A percentile compares a stretch with the other conserved stretches of the same genome.
Evolutionary conservation across 2,113 vertebrate genomes (phyloP).

Genomic region (Ancistrus triradiatus): DNA sequence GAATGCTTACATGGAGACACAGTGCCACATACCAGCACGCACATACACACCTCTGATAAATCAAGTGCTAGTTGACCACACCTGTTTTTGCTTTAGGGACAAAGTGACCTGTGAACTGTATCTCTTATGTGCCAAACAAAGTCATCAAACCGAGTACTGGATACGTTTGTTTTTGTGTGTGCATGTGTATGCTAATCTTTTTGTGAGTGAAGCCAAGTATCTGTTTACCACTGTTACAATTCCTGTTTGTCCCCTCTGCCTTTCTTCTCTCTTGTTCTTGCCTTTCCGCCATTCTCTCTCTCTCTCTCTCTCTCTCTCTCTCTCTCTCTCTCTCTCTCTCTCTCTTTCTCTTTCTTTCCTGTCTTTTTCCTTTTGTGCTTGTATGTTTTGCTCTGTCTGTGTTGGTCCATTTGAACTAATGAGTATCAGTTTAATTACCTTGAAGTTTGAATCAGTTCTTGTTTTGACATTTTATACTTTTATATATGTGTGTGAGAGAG

Average conservation of each 20-base stretch:
- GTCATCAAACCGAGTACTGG: conserved; percentile 31
- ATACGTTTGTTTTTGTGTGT: conserved; percentile 38
- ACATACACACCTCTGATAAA: conserved; percentile 19
- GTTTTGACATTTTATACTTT: too few relatives aligned
- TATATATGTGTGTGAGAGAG: background rate
- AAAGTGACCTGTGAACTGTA: conserved; percentile 29
- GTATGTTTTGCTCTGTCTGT: too few relatives aligned
- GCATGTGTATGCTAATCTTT: conserved; percentile 53
- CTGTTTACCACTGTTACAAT: conserved; percentile 62
- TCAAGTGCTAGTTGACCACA: conserved; percentile 9
- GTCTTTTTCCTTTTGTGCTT: too few relatives aligned
- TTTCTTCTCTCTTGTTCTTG: conserved; percentile 30
- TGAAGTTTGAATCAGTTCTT: too few relatives aligned
- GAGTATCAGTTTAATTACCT: too few relatives aligned
- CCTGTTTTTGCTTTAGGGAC: conserved; percentile 19
- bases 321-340: conserved; percentile 5
- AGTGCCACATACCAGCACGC: background rate
- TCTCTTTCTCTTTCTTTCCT: background rate
- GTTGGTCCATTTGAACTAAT: too few relatives aligned
- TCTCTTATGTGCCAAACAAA: conserved; percentile 29
- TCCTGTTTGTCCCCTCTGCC: conserved; percentile 59
- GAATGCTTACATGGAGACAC: background rate
- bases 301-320: conserved; percentile 1
- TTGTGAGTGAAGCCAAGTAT: conserved; percentile 63
- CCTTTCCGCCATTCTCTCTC: background rate